A percentile compares a stretch with the other conserved stretches of the same genome.
Evolutionary conservation across 2,797 vertebrate genomes (phyloP).

Genomic region (Darevskia mixta): DNA sequence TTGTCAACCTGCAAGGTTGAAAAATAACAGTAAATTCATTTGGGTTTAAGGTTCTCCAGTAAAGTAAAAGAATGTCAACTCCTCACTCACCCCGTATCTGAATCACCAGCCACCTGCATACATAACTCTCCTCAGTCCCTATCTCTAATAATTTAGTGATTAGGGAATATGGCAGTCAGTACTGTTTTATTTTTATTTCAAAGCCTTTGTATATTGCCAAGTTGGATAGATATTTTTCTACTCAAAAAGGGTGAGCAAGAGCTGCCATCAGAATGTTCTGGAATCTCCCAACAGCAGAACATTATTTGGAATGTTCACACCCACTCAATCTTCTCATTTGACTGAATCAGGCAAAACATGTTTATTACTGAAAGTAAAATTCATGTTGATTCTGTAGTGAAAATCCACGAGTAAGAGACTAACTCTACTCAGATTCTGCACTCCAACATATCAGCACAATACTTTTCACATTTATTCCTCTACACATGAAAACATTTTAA

Average conservation of each 20-base stretch:
- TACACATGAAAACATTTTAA: neutral
- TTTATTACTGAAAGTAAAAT: neutral
- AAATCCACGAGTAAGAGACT: neutral
- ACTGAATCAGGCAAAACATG: neutral
- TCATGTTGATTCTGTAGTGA: neutral
- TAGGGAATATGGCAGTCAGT: neutral
- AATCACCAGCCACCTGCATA: neutral
- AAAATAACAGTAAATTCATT: neutral
- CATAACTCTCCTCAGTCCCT: neutral
- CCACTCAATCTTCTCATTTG: neutral
- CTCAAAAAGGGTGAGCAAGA: neutral
- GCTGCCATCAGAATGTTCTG: neutral
- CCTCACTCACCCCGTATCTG: neutral
- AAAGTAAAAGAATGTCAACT: neutral
- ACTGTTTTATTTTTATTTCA: neutral
- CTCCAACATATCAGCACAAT: neutral
- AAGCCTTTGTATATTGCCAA: neutral
- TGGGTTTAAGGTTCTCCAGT: neutral
- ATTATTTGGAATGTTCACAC: neutral
- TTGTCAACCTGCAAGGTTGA: neutral
- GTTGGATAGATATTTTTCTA: neutral
- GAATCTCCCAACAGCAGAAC: neutral
- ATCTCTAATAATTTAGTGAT: neutral
- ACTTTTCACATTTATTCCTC: conserved; percentile 2
- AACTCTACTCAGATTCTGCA: neutral